These are phyloP conservation scores for Drosophila malerkotliana DNA, from an alignment of 1,140 invertebrate genomes.

Conservation along the genomic window DNA sequence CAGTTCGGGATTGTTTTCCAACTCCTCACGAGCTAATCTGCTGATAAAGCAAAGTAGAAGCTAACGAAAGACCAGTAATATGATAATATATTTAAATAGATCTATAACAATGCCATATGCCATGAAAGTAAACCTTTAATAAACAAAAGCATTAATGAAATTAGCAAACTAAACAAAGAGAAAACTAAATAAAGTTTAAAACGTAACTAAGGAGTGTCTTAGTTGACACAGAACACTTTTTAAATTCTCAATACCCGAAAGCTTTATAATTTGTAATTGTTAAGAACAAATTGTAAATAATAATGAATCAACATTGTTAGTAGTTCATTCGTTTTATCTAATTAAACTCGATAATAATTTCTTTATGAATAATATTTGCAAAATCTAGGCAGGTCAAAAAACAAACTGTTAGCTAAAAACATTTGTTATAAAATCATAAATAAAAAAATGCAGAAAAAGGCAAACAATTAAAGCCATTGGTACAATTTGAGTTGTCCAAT, in stretches of 20 bases:
- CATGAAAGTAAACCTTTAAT: constrained; percentile 15
- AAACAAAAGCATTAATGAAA: constrained; percentile 30
- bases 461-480: constrained; percentile 25
- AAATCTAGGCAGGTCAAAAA: constrained; percentile 40
- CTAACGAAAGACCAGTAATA: constrained; percentile 39
- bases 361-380: constrained; percentile 42
- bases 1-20: constrained; percentile 19
- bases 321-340: constrained; percentile 39
- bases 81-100: constrained; percentile 13
- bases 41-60: constrained; percentile 50
- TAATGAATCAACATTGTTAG: constrained; percentile 26
- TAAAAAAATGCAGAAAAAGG: background rate
- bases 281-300: constrained; percentile 25
- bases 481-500: constrained; percentile 50
- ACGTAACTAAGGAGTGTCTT: constrained; percentile 9
- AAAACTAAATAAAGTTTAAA: constrained; percentile 13
- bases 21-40: constrained; percentile 56
- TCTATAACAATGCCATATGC: constrained; percentile 12
- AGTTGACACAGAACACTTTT: constrained; percentile 32
- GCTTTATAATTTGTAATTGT: constrained; percentile 50
- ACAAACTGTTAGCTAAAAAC: constrained; percentile 48
- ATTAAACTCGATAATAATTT: constrained; percentile 38
- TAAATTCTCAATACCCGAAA: constrained; percentile 52
- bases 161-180: constrained; percentile 19
- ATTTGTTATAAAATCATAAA: constrained; percentile 45